A percentile compares a stretch with the other conserved stretches of the same genome.
These are phyloP conservation scores for Gadus macrocephalus DNA, from an alignment of 2,113 vertebrate species.

Conservation along the genomic window DNA sequence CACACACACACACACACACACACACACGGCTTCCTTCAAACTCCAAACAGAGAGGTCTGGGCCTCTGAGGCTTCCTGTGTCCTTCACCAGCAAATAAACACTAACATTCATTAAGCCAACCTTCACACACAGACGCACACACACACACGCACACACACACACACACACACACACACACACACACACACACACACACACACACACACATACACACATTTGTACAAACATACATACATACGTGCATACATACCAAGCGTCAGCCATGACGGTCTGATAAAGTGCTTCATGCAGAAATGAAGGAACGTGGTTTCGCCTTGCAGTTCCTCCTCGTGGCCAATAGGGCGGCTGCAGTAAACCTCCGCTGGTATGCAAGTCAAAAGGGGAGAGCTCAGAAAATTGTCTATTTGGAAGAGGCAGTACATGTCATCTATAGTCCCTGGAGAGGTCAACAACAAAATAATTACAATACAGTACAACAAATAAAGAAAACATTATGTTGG, in stretches of 20 bases:
- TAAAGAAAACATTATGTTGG: too few relatives aligned
- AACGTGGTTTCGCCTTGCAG: not conserved
- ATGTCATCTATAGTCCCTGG: too few relatives aligned
- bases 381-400: too few relatives aligned
- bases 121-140: constrained; percentile 3
- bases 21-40: constrained; percentile 55
- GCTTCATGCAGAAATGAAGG: constrained; percentile 18
- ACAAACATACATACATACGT: not conserved
- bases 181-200: constrained; percentile 18
- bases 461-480: too few relatives aligned
- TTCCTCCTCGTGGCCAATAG: too few relatives aligned
- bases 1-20: constrained; percentile 5
- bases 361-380: too few relatives aligned
- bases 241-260: not conserved
- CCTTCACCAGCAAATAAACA: constrained; percentile 74
- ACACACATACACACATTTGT: constrained; percentile 21
- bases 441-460: too few relatives aligned
- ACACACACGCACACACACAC: constrained; percentile 17
- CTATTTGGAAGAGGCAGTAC: too few relatives aligned
- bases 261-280: constrained; percentile 5
- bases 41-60: constrained; percentile 52
- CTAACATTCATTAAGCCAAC: constrained; percentile 59
- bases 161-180: constrained; percentile 31
- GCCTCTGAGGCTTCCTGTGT: constrained; percentile 77
- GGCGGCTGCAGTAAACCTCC: too few relatives aligned